These are phyloP conservation scores for Lepilemur septentrionalis DNA, from an alignment of 2,797 vertebrate species.

Conservation along the genomic window DNA sequence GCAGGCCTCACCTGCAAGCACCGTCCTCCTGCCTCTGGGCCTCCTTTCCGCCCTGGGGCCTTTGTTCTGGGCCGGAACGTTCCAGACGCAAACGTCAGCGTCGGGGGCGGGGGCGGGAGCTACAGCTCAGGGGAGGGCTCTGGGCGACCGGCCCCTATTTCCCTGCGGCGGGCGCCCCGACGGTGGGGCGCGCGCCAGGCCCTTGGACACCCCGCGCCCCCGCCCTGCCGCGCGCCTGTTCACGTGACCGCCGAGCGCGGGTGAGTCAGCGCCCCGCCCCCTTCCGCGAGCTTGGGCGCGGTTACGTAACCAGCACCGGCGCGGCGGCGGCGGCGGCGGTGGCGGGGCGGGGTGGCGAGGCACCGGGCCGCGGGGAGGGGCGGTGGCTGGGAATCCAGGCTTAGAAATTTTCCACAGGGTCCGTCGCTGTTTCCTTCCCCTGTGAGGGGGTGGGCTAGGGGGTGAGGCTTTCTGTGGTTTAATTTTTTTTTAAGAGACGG, in stretches of 20 bases:
- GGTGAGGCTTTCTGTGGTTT: background rate
- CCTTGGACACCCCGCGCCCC: rapidly evolving
- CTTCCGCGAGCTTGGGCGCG: background rate
- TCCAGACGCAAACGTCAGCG: background rate
- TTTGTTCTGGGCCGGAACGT: background rate
- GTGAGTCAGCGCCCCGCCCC: background rate
- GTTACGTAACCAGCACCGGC: background rate
- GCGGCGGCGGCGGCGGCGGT: rapidly evolving
- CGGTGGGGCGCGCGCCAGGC: background rate
- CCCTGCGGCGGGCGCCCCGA: rapidly evolving
- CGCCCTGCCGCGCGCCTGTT: background rate
- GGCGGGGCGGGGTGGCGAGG: background rate
- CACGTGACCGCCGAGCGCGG: background rate
- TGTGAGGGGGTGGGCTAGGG: background rate
- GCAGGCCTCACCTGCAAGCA: too few relatives aligned
- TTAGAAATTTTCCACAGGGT: rapidly evolving
- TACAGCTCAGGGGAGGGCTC: rapidly evolving
- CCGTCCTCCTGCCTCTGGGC: background rate
- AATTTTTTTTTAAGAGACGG: too few relatives aligned
- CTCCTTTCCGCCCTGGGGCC: background rate
- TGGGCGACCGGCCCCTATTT: background rate
- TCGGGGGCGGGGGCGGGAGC: background rate
- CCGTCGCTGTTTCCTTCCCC: background rate
- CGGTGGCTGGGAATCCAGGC: background rate
- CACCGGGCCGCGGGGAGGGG: background rate